Evolutionary conservation across 2,797 vertebrate genomes (phyloP).

Genomic region (Platyrinchus mystaceus): DNA sequence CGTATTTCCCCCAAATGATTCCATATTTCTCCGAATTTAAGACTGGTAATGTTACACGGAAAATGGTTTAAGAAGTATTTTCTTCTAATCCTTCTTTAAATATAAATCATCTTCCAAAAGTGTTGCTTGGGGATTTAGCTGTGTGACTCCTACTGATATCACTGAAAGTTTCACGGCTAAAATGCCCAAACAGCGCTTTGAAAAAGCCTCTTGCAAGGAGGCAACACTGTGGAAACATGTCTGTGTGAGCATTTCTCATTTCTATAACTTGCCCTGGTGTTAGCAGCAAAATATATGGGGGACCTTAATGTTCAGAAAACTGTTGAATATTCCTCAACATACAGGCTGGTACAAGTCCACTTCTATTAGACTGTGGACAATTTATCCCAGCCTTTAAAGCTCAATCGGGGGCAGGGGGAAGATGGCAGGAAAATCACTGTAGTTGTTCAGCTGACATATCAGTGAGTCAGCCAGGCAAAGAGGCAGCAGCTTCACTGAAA

Average conservation of each 20-base stretch:
- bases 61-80: conserved; percentile 50
- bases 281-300: background rate
- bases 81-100: conserved; percentile 47
- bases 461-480: background rate
- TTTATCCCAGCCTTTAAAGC: background rate
- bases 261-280: background rate
- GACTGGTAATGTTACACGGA: conserved; percentile 11
- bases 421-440: rapidly evolving
- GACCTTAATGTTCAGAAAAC: background rate
- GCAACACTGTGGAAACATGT: background rate
- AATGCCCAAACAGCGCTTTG: background rate
- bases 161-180: background rate
- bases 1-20: conserved; percentile 12
- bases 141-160: conserved; percentile 26
- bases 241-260: conserved; percentile 11
- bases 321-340: background rate
- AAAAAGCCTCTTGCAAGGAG: background rate
- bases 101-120: conserved; percentile 37
- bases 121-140: conserved; percentile 44
- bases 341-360: background rate
- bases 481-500: background rate
- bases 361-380: background rate
- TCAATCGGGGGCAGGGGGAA: rapidly evolving
- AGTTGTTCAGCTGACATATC: background rate
- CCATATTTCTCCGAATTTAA: background rate